Base-by-base conservation (phyloP, 2,113 vertebrate species). In the Oophaga pumilio region DNA sequence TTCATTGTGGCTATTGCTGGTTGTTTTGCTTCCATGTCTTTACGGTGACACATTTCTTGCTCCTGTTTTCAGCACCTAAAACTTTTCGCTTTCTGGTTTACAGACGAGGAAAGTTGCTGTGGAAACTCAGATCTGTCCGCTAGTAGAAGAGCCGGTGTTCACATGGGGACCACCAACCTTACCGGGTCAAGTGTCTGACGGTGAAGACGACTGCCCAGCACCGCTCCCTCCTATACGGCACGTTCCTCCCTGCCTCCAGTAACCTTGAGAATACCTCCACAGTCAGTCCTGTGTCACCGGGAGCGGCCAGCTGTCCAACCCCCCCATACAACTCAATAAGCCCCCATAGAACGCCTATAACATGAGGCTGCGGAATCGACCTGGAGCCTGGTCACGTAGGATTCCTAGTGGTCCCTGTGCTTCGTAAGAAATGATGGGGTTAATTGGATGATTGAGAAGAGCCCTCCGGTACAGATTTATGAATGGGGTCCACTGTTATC, bases 221-320 rank as follows among this genome's bases (percentile, higher is more conserved):
- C 52, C 13, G 43, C 11, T 53, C 52, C 22, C 20, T 56, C 0
- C 6, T 49, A 2, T 43, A 73, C 4, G 2, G 4, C 33, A 4
- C 24, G 22, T 77, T 20, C 76, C 50, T n/a, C 20, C 20, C 49
- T 52, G 20, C 13, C 1, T 22, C 49, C 49, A 76, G 22, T 77
- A 77, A 77, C 76, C 76, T 77, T 77, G 76, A 77, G 24, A 56
- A 24, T 56, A 24, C n/a, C 76, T 52, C 74, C 11, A 50, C 74
- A 6, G 49, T 76, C 74, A 11, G 15, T 26, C 15, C 76, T 0
- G 76, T 24, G 50, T 53, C 43, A 56, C 76, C 3, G 50, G 76
- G 76, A 77, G 76, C 56, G 76, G 76, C 52, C 76, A 56, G 0
- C 56, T 14, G 12, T 24, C 76, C 76, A 24, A 28, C 26, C 24